Evolutionary conservation across 2,797 vertebrate species (phyloP).

Genomic region (Erpetoichthys calabaricus): DNA sequence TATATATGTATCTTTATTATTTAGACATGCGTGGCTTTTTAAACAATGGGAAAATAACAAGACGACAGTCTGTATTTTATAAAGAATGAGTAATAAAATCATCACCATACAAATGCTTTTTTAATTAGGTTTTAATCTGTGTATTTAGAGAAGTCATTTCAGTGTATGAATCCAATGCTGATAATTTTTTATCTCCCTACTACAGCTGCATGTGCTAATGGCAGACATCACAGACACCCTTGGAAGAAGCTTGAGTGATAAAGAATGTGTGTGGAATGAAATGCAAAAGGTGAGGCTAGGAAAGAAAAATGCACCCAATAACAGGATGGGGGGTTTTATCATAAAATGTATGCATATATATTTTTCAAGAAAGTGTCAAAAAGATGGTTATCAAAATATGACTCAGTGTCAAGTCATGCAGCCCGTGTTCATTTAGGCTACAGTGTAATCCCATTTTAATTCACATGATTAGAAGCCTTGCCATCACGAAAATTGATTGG

Average conservation of each 20-base stretch:
- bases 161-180: slow-evolving; percentile 48
- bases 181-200: slow-evolving; percentile 63
- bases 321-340: too few relatives aligned
- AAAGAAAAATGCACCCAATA: slow-evolving; percentile 2
- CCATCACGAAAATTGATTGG: too few relatives aligned
- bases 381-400: too few relatives aligned
- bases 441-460: too few relatives aligned
- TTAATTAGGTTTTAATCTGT: slow-evolving; percentile 77
- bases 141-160: slow-evolving; percentile 63
- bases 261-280: slow-evolving; percentile 53
- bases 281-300: slow-evolving; percentile 47
- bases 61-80: slow-evolving; percentile 40
- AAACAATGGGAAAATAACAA: slow-evolving; percentile 21
- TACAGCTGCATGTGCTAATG: slow-evolving; percentile 68
- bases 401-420: too few relatives aligned
- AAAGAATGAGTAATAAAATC: slow-evolving; percentile 68
- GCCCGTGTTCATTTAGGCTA: too few relatives aligned
- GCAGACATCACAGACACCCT: slow-evolving; percentile 65
- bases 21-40: slow-evolving; percentile 1
- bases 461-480: too few relatives aligned
- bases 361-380: too few relatives aligned
- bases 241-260: slow-evolving; percentile 44
- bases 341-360: too few relatives aligned
- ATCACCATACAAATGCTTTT: slow-evolving; percentile 70
- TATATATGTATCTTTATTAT: background rate